These are phyloP conservation scores for Calypte anna DNA, from an alignment of 2,113 vertebrate genomes.

Conservation along the genomic window DNA sequence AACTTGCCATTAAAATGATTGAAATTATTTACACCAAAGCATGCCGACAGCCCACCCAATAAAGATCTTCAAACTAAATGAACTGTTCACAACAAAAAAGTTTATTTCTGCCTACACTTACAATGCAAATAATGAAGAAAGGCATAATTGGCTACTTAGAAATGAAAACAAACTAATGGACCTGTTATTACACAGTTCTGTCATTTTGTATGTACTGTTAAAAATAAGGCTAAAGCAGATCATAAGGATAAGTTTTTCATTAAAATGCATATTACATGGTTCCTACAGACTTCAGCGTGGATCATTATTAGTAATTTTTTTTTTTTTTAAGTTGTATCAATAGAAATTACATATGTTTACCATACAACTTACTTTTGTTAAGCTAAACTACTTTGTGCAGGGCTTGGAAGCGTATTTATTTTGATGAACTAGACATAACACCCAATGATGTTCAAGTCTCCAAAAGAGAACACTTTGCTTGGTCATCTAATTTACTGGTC, in stretches of 20 bases:
- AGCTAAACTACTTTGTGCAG: background rate
- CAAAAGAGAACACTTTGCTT: background rate
- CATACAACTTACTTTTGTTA: background rate
- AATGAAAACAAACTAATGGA: background rate
- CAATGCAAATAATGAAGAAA: background rate
- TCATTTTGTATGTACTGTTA: background rate
- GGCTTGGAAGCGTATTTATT: background rate
- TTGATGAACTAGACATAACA: background rate
- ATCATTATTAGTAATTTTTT: background rate
- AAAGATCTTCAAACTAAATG: background rate
- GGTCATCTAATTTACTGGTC: background rate
- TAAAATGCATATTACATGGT: background rate
- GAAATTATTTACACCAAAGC: constrained; percentile 11
- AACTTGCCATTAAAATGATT: background rate
- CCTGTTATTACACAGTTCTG: background rate
- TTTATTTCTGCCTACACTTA: background rate
- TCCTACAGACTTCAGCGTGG: background rate
- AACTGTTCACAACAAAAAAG: background rate
- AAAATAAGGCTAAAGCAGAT: background rate
- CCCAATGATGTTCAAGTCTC: background rate
- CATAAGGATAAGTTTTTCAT: background rate
- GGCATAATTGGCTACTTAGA: background rate
- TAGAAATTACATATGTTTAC: background rate
- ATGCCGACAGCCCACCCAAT: background rate
- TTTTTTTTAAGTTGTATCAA: background rate